phyloP scores from a whole-genome alignment of 35 echinoderm and acorn worm species.

The Patiria miniata region DNA sequence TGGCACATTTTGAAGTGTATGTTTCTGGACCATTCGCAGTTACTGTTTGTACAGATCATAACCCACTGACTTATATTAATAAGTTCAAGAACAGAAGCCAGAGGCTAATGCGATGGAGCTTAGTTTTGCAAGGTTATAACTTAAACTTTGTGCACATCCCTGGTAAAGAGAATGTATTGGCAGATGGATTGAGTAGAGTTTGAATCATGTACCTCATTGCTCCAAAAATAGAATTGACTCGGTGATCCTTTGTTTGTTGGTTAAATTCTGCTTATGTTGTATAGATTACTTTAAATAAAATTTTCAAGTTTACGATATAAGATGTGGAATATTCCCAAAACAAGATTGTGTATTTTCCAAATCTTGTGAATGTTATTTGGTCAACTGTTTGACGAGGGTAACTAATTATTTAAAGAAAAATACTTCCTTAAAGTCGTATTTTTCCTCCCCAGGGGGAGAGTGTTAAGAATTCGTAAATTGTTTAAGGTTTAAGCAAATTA shows the following conservation, averaged over 20 bases:
- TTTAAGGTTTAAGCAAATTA: too few relatives aligned
- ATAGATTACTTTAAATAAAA: neutral
- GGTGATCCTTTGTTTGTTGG: too few relatives aligned
- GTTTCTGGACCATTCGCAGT: neutral
- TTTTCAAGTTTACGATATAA: neutral
- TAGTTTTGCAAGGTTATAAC: conserved; percentile 38
- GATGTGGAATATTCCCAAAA: neutral
- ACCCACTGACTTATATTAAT: conserved; percentile 46
- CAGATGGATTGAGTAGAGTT: conserved; percentile 39
- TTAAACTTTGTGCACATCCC: conserved; percentile 26
- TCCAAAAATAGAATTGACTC: too few relatives aligned
- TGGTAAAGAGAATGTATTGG: conserved; percentile 32
- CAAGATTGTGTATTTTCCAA: too few relatives aligned
- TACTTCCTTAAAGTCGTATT: neutral
- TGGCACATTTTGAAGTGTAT: conserved; percentile 53
- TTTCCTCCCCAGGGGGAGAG: neutral
- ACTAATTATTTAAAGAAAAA: too few relatives aligned
- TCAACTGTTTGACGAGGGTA: too few relatives aligned
- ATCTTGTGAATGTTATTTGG: too few relatives aligned
- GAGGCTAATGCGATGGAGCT: conserved; percentile 35
- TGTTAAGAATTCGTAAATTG: neutral
- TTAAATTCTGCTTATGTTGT: neutral
- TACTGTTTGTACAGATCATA: conserved; percentile 12
- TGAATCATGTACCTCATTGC: too few relatives aligned
- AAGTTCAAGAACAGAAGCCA: conserved; percentile 51